Evolutionary conservation across 1,140 invertebrate genomes (phyloP), one percentile per base, ranked within the genome.

Genomic region (Micrasema longulum): DNA sequence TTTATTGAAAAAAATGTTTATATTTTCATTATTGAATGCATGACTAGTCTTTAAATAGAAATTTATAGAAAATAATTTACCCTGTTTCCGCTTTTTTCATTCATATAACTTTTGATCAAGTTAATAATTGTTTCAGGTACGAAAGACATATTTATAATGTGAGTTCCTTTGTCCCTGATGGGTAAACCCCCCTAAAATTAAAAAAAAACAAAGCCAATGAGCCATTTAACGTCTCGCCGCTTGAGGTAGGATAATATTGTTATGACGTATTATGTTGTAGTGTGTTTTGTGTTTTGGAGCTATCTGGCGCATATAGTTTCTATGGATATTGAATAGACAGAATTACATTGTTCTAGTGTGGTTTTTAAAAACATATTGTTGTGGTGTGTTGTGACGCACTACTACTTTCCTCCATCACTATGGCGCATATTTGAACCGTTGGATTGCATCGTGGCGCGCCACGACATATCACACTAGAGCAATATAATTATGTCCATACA

Each of bases 101-200:
- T 83, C 77, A 85, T 77, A 76, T 85, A 80, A 0, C 77, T 79
- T 53, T 81, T 80, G 6, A 84, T 75, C 55, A 85, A 73, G 64
- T 82, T 84, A 18, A 84, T 85, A 16, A 84, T 23, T 1, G 77
- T 77, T n/a, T 85, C 81, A 53, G 86, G 84, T 2, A 78, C 79
- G 0, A 63, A 52, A 2, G 83, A 81, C 1, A 79, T 80, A 73
- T 86, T 80, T 14, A 86, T 77, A 23, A 84, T 83, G 48, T 85
- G 81, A 26, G 77, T 77, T 4, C 78, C 80, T 53, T 85, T 84
- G 0, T 80, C 79, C n/a, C 84, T 77, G 12, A 84, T 43, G 2
- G 84, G 85, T 69, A 82, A 69, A 0, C 80, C 81, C 68, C 86
- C 81, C 77, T 85, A 77, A 6, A 79, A 78, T 1, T 20, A 64